Evolutionary conservation across 2,888 invertebrate species (phyloP).

Genomic region (Athalia circularis): DNA sequence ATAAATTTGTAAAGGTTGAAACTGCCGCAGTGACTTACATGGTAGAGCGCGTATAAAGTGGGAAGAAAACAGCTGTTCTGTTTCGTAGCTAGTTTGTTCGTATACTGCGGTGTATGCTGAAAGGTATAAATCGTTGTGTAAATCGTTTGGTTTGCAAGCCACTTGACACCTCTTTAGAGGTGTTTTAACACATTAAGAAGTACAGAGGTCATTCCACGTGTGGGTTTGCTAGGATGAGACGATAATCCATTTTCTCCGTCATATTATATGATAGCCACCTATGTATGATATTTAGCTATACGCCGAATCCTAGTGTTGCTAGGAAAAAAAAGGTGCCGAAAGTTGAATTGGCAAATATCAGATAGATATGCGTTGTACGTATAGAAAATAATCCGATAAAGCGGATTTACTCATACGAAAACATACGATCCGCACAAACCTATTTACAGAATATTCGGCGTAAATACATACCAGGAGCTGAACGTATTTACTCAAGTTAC

Average conservation of each 20-base stretch:
- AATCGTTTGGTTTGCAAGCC: constrained; percentile 18
- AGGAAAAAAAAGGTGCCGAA: not conserved
- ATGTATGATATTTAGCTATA: no score
- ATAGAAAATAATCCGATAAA: constrained; percentile 3
- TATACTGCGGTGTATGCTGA: no score
- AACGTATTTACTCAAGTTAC: not conserved
- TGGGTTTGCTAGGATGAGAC: not conserved
- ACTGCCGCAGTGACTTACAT: not conserved
- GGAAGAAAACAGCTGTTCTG: constrained; percentile 1
- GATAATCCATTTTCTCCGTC: constrained; percentile 30
- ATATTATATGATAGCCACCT: not conserved
- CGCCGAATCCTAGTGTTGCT: not conserved
- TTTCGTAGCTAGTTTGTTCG: not conserved
- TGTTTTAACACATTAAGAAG: constrained; percentile 30
- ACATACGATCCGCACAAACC: constrained; percentile 4
- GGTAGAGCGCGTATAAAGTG: not conserved
- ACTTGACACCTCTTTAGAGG: constrained; percentile 29
- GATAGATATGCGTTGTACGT: no score
- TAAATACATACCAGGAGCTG: not conserved
- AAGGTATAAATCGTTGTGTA: constrained; percentile 21
- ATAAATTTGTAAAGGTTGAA: not conserved
- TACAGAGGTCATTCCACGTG: constrained; percentile 39
- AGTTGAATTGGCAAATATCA: not conserved
- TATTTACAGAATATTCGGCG: constrained; percentile 12
- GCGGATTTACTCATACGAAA: constrained; percentile 10